Percentiles rank a stretch among this genome's conserved stretches.
Conservation (phyloP, 2,113 vertebrate genomes). For the Chionomys nivalis region DNA sequence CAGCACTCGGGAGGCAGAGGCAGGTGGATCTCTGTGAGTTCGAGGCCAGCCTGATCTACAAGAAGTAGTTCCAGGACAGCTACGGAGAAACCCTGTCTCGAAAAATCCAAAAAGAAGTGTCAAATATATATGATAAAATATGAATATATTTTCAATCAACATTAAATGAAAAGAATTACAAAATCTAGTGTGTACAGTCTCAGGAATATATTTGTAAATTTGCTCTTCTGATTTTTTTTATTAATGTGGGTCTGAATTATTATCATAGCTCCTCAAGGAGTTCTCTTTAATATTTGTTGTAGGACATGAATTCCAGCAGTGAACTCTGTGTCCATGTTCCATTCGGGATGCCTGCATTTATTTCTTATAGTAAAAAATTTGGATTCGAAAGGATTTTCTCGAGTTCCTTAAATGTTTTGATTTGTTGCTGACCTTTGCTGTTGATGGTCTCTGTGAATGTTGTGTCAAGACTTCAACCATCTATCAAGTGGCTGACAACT, state of each 20-base stretch:
- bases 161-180: neutral
- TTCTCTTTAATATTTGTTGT: constrained; percentile 40
- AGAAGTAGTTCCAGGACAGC: too few relatives aligned
- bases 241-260: constrained; percentile 13
- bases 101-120: too few relatives aligned
- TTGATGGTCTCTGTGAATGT: neutral
- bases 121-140: neutral
- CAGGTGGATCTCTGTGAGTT: too few relatives aligned
- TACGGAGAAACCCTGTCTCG: too few relatives aligned
- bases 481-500: neutral
- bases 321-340: constrained; percentile 11
- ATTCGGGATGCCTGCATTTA: constrained; percentile 8
- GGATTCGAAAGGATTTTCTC: constrained; percentile 10
- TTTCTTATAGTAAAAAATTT: neutral
- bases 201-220: neutral
- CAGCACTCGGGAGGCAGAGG: too few relatives aligned
- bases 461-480: constrained; percentile 20
- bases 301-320: neutral
- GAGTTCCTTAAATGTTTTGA: neutral
- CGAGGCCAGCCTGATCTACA: too few relatives aligned
- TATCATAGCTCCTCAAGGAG: neutral
- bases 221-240: neutral
- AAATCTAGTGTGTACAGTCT: neutral
- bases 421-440: neutral
- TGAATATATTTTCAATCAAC: neutral